Conservation (phyloP, 2,797 vertebrate species). For the Monodelphis domestica region DNA sequence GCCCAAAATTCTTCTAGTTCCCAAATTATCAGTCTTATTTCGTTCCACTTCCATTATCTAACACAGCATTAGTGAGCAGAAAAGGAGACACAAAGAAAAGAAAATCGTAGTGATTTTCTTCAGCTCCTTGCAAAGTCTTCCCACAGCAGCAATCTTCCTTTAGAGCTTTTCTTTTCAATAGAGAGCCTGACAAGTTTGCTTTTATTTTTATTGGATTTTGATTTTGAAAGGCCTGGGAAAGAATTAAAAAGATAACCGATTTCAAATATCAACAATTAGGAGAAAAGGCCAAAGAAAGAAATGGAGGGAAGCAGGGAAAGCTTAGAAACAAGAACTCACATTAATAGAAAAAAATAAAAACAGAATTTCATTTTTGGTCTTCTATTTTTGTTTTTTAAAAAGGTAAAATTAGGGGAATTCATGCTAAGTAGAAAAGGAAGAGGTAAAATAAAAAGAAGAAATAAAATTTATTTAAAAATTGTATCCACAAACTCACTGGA, state of each 20-base stretch:
- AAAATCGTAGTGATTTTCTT: constrained; percentile 72
- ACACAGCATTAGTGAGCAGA: constrained; percentile 23
- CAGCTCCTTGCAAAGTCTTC: constrained; percentile 19
- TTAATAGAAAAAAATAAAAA: not conserved
- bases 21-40: constrained; percentile 51
- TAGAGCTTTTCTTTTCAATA: not conserved
- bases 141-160: constrained; percentile 8
- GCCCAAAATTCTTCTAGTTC: constrained; percentile 44
- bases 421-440: not conserved
- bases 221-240: not conserved
- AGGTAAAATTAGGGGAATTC: not conserved
- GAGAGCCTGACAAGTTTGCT: constrained; percentile 13
- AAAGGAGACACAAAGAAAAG: constrained; percentile 57
- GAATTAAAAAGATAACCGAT: not conserved
- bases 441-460: not conserved
- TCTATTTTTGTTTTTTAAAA: constrained; percentile 6
- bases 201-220: not conserved
- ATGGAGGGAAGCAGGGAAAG: not conserved
- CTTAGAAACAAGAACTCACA: constrained; percentile 8
- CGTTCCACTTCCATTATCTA: constrained; percentile 40
- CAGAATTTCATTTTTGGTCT: not conserved
- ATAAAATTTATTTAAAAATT: not conserved
- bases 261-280: not conserved
- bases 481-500: not conserved
- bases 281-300: not conserved